Conservation (phyloP, 2,797 vertebrate species). For the Hemitrygon akajei region DNA sequence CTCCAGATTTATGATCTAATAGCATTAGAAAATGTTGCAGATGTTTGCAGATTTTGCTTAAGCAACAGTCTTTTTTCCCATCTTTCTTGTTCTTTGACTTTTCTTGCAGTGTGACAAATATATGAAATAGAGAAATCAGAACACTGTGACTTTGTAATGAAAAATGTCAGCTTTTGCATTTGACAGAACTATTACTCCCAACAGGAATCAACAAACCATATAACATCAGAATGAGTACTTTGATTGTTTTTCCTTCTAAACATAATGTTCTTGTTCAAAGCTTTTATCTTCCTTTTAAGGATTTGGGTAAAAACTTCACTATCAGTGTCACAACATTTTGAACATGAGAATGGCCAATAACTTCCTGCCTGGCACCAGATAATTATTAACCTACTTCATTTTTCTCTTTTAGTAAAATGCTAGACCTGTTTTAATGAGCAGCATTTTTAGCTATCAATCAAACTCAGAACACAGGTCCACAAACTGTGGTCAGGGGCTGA, state of each 20-base stretch:
- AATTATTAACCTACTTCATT: not conserved
- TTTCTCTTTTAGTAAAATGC: not conserved
- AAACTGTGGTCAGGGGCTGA: not conserved
- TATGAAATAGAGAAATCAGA: slow-evolving; percentile 13
- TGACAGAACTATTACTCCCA: not conserved
- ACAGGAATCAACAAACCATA: slow-evolving; percentile 8
- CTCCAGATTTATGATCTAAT: slow-evolving; percentile 20
- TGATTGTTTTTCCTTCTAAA: slow-evolving; percentile 22
- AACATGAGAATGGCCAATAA: not conserved
- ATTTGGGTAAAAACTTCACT: not conserved
- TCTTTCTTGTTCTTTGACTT: slow-evolving; percentile 7
- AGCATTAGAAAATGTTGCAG: not conserved
- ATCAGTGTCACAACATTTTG: not conserved
- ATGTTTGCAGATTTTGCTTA: not conserved
- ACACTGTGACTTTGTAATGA: slow-evolving; percentile 32
- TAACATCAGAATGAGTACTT: not conserved
- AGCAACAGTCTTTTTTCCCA: not conserved
- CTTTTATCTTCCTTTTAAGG: not conserved
- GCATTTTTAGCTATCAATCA: not conserved
- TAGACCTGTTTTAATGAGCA: not conserved
- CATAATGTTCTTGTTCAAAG: not conserved
- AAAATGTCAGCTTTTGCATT: slow-evolving; percentile 31
- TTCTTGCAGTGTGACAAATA: not conserved
- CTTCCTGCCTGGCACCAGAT: not conserved
- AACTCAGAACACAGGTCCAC: not conserved